phyloP scores from a whole-genome alignment of 92 coral and sea anemone species.

The Heteractis magnifica region DNA sequence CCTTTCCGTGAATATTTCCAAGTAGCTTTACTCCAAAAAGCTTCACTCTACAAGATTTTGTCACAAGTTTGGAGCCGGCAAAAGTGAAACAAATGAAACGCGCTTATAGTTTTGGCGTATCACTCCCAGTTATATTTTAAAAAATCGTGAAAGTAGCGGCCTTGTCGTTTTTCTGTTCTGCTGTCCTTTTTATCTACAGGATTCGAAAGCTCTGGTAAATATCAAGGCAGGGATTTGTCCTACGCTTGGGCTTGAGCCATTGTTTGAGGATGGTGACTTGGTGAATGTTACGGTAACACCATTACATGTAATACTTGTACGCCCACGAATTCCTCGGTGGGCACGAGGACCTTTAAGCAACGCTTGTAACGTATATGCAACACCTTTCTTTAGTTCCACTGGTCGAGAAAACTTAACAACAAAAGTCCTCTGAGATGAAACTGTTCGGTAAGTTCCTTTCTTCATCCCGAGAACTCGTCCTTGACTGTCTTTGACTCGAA shows the following conservation, averaged over 20 bases:
- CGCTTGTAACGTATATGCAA: neutral
- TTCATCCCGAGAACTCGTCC: neutral
- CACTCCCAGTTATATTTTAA: no score
- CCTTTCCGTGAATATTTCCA: no score
- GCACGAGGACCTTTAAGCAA: neutral
- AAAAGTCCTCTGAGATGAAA: constrained; percentile 18
- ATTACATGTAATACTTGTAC: neutral
- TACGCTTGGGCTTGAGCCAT: neutral
- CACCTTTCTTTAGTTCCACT: constrained; percentile 7
- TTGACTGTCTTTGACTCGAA: constrained; percentile 26
- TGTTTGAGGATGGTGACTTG: neutral
- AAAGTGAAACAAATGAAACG: no score
- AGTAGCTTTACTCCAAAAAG: no score
- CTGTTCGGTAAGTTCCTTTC: constrained; percentile 14
- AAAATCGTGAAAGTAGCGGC: no score
- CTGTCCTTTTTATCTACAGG: neutral
- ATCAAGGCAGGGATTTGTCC: neutral
- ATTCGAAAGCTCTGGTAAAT: neutral
- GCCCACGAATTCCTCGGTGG: neutral
- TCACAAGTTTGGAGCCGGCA: no score
- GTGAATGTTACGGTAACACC: neutral
- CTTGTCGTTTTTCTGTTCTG: no score
- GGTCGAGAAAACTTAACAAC: constrained; percentile 21
- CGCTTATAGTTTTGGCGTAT: no score
- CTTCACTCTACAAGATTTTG: no score